Base-by-base conservation (phyloP, 1,140 invertebrate species). In the Hypsibius dujardini region DNA sequence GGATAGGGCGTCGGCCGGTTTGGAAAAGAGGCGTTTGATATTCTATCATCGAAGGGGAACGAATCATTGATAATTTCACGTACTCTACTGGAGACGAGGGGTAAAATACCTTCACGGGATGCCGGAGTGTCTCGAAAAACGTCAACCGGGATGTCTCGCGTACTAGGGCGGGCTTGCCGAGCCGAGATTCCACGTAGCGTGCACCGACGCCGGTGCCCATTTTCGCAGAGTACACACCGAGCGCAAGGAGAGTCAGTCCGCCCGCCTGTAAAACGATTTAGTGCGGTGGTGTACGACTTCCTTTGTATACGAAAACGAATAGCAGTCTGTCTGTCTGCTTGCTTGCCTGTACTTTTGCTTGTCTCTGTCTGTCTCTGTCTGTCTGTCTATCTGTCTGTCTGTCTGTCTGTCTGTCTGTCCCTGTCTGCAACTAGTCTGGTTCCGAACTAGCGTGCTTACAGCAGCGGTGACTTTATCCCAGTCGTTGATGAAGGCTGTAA, bases 91-190 rank as follows among this genome's bases (percentile, higher is more conserved):
- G n/a, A n/a, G n/a, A n/a, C n/a, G n/a, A n/a, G n/a, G n/a, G n/a
- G n/a, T n/a, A n/a, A n/a, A n/a, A 72, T 72, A 81, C 80, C 75
- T 80, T 78, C 47, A 83, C 77, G 0, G 95, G 96, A 84, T 97
- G 92, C 78, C 87, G 90, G 0, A 93, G 47, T 0, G 86, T 82
- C 76, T 97, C 92, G 42, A 93, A 76, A 0, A 90, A 79, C 1
- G 92, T 92, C 74, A 98, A 87, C 73, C 95, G 84, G 0, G 95
- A 98, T 0, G 95, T 98, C 79, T 99, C 95, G 70, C 92, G 85
- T 1, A 99, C 90, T 2, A 99, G 81, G 0, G 89, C 91, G 0
- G 96, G 96, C 81, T 85, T 85, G 76, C 90, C 90, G 73, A 99
- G 84, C 71, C 91, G 85, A 0, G 93, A 88, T 81, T 98, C 94